phyloP scores from a whole-genome alignment of 2,113 vertebrate species.

The Calonectris borealis region DNA sequence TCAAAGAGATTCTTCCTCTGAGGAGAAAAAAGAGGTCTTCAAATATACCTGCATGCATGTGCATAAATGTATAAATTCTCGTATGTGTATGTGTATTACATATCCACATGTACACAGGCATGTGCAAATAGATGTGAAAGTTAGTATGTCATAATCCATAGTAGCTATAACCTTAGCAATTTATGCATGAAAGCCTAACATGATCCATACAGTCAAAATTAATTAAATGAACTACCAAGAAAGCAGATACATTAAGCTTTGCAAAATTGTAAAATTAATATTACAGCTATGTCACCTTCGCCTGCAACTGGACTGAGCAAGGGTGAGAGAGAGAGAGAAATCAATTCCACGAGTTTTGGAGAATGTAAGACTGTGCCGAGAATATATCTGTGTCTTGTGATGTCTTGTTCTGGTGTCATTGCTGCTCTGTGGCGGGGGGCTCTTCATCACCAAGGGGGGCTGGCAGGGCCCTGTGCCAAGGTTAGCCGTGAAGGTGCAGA shows the following conservation, averaged over 20 bases:
- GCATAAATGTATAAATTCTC: not conserved
- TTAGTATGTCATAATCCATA: not conserved
- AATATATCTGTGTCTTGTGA: slow-evolving; percentile 70
- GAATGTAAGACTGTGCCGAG: slow-evolving; percentile 78
- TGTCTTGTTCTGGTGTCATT: slow-evolving; percentile 71
- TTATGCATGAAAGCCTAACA: slow-evolving; percentile 58
- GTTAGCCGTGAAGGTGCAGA: not conserved
- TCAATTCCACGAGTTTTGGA: slow-evolving; percentile 82
- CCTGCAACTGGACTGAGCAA: slow-evolving; percentile 83
- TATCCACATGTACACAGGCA: not conserved
- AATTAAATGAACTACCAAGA: slow-evolving; percentile 63
- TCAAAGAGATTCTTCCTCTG: not conserved
- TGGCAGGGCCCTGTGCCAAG: not conserved
- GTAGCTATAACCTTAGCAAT: slow-evolving; percentile 29
- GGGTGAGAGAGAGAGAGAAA: slow-evolving; percentile 83
- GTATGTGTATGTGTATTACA: not conserved
- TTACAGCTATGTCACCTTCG: slow-evolving; percentile 84
- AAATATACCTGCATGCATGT: not conserved
- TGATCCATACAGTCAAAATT: slow-evolving; percentile 32
- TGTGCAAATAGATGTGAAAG: not conserved
- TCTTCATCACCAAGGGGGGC: slow-evolving; percentile 2
- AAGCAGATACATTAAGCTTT: slow-evolving; percentile 70
- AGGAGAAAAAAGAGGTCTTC: not conserved
- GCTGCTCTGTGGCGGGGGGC: slow-evolving; percentile 24
- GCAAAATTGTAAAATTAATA: slow-evolving; percentile 81